phyloP scores from a whole-genome alignment of 2,113 vertebrate genomes.

The Semicossyphus pulcher region DNA sequence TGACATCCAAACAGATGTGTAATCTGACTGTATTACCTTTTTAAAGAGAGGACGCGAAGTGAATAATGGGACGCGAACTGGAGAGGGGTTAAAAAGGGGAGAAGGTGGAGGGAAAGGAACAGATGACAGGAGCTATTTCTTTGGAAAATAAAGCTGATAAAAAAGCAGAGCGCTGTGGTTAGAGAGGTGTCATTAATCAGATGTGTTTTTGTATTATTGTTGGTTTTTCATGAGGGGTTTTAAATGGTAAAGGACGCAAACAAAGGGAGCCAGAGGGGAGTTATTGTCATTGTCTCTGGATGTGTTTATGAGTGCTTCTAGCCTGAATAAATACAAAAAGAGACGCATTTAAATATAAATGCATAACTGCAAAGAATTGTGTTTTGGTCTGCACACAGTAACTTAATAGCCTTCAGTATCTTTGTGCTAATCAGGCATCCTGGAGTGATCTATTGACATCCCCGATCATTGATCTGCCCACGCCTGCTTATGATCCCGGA shows the following conservation, averaged over 20 bases:
- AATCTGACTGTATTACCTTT: slow-evolving; percentile 76
- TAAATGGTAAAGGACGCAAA: slow-evolving; percentile 45
- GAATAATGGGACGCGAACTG: slow-evolving; percentile 72
- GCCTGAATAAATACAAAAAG: slow-evolving; percentile 1
- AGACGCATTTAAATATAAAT: not conserved
- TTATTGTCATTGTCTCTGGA: slow-evolving; percentile 51
- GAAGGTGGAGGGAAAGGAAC: slow-evolving; percentile 16
- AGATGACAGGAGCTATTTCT: slow-evolving; percentile 62
- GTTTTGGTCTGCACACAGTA: not conserved
- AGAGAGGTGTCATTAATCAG: slow-evolving; percentile 74
- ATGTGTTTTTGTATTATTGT: slow-evolving; percentile 57
- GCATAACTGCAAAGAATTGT: not conserved
- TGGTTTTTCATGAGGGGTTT: slow-evolving; percentile 51
- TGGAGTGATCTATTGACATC: slow-evolving; percentile 84
- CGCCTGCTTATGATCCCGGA: slow-evolving; percentile 94
- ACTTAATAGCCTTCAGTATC: slow-evolving; percentile 7
- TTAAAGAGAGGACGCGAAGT: slow-evolving; percentile 56
- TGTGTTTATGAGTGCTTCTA: slow-evolving; percentile 11
- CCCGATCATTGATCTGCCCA: slow-evolving; percentile 89
- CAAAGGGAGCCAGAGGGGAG: slow-evolving; percentile 20
- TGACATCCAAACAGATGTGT: slow-evolving; percentile 80
- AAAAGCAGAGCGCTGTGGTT: slow-evolving; percentile 25
- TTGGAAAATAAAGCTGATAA: slow-evolving; percentile 72
- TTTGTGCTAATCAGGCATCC: slow-evolving; percentile 50
- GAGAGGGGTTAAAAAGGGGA: slow-evolving; percentile 45